A percentile compares a stretch with the other conserved stretches of the same genome.
Conservation (phyloP, 2,113 vertebrate genomes). For the Brachyhypopomus occidentalis region DNA sequence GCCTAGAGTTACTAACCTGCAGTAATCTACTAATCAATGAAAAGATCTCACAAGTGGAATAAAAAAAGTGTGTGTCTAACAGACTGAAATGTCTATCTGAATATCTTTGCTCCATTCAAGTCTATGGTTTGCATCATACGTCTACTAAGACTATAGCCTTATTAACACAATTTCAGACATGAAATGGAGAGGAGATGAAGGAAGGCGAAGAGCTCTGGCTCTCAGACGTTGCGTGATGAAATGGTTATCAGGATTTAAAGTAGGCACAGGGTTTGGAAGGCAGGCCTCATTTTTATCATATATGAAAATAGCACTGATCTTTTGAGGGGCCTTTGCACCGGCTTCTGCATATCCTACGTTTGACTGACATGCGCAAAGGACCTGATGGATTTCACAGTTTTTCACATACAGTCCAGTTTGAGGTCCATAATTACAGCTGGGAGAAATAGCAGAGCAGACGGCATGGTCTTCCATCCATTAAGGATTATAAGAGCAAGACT, state of each 20-base stretch:
- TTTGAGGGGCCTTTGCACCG: conserved; percentile 58
- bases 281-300: conserved; percentile 64
- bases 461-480: conserved; percentile 19
- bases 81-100: conserved; percentile 61
- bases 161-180: conserved; percentile 77
- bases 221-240: conserved; percentile 69
- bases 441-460: conserved; percentile 32
- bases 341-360: conserved; percentile 58
- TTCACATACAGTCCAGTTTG: not conserved
- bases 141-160: conserved; percentile 71
- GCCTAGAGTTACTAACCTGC: no score
- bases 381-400: not conserved
- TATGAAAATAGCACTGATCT: conserved; percentile 60
- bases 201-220: conserved; percentile 68
- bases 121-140: conserved; percentile 70
- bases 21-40: no score
- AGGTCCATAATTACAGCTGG: conserved; percentile 36
- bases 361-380: conserved; percentile 40
- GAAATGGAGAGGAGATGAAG: conserved; percentile 70
- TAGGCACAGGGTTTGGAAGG: conserved; percentile 61
- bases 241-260: conserved; percentile 66
- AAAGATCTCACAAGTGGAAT: no score
- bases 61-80: conserved; percentile 6
- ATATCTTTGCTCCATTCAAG: conserved; percentile 26
- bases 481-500: conserved; percentile 32